Evolutionary conservation across 2,888 invertebrate species (phyloP).

Genomic region (Drosophila robusta): DNA sequence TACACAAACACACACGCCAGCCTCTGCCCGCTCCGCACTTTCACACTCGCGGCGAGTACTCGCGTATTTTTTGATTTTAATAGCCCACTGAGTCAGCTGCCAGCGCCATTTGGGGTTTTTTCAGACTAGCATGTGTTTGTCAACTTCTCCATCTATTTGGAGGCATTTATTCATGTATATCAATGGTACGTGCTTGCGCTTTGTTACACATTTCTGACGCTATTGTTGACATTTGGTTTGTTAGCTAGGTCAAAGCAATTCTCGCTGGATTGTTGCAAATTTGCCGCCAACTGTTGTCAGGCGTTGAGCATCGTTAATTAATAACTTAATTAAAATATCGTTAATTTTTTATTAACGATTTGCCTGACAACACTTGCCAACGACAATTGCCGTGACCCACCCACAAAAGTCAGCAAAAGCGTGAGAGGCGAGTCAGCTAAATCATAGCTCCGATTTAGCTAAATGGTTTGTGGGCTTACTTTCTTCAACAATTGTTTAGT

Average conservation of each 20-base stretch:
- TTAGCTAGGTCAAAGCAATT: constrained; percentile 39
- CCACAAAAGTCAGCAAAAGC: no score
- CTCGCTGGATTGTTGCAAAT: constrained; percentile 9
- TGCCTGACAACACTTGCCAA: no score
- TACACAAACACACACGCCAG: no score
- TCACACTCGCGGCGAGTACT: constrained; percentile 2
- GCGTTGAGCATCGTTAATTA: no score
- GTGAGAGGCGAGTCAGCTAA: no score
- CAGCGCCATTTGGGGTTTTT: constrained; percentile 26
- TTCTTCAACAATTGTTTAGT: no score
- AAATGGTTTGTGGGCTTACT: no score
- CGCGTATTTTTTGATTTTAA: constrained; percentile 27
- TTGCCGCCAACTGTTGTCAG: neutral
- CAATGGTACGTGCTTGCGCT: constrained; percentile 34
- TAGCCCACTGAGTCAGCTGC: constrained; percentile 40
- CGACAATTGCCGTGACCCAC: no score
- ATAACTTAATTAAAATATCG: no score
- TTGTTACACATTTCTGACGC: constrained; percentile 17
- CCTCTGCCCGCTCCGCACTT: no score
- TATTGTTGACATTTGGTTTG: neutral
- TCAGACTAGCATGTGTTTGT: neutral
- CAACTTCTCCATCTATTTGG: neutral
- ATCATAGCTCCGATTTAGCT: no score
- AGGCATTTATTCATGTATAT: neutral
- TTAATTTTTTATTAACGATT: no score